phyloP scores from a whole-genome alignment of 2,888 invertebrate genomes.

The Zootermopsis nevadensis region DNA sequence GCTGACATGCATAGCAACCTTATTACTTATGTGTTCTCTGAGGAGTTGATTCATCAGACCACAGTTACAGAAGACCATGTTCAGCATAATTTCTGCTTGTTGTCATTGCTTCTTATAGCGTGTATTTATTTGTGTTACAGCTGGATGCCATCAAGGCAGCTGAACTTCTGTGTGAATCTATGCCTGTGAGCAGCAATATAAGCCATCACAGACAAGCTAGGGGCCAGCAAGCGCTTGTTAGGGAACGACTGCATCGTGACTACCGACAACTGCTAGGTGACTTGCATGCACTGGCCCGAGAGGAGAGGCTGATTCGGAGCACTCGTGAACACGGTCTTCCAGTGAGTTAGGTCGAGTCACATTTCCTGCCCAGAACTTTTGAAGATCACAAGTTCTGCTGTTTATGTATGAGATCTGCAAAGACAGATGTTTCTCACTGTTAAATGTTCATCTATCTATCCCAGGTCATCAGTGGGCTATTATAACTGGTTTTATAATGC shows the following conservation, averaged over 20 bases:
- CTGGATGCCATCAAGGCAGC: slow-evolving; percentile 27
- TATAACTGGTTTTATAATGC: no score
- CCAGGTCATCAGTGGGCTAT: no score
- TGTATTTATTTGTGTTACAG: not conserved
- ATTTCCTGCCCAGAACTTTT: not conserved
- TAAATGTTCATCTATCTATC: no score
- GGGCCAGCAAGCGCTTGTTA: slow-evolving; percentile 66
- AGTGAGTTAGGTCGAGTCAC: slow-evolving; percentile 18
- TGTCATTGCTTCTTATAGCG: no score
- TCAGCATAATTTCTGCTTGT: no score
- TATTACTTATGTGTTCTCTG: no score
- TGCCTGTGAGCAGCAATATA: not conserved
- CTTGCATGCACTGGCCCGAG: slow-evolving; percentile 54
- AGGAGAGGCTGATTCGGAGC: slow-evolving; percentile 31
- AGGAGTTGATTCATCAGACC: no score
- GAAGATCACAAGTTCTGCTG: not conserved
- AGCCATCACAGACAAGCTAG: slow-evolving; percentile 55
- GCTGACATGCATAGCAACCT: no score
- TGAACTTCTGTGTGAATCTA: slow-evolving; percentile 7
- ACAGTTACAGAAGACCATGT: no score
- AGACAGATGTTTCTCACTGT: no score
- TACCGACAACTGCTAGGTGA: slow-evolving; percentile 66
- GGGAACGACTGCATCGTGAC: slow-evolving; percentile 65
- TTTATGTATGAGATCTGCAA: not conserved
- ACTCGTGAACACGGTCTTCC: slow-evolving; percentile 6